Evolutionary conservation across 2,888 invertebrate species (phyloP).

Genomic region (Dicranocentrus wangi): DNA sequence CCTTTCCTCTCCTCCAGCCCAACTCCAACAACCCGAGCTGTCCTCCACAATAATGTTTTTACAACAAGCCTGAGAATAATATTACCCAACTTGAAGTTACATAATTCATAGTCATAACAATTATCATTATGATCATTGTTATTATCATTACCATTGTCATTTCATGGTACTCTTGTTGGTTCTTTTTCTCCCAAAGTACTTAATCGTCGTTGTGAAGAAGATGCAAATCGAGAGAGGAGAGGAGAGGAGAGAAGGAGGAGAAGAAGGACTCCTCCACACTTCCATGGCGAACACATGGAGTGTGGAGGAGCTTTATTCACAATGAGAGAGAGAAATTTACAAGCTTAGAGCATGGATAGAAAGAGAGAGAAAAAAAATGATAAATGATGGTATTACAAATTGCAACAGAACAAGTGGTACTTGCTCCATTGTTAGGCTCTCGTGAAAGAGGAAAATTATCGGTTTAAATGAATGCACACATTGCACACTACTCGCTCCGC

Average conservation of each 20-base stretch:
- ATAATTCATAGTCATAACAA: slow-evolving; percentile 63
- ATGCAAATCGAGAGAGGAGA: background rate
- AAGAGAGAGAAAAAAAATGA: slow-evolving; percentile 35
- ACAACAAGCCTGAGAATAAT: slow-evolving; percentile 12
- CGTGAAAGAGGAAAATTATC: background rate
- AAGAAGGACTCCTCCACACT: no score
- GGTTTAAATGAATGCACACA: no score
- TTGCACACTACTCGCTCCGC: no score
- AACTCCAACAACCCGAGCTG: no score
- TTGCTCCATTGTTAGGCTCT: slow-evolving; percentile 20
- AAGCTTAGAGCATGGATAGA: background rate
- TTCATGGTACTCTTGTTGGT: slow-evolving; percentile 60
- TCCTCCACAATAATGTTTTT: background rate
- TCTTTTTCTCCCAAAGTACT: slow-evolving; percentile 44
- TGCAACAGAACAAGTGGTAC: no score
- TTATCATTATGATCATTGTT: slow-evolving; percentile 63
- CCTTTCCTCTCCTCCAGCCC: no score
- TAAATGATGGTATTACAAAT: slow-evolving; percentile 61
- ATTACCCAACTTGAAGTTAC: slow-evolving; percentile 55
- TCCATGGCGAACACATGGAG: background rate
- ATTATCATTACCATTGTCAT: slow-evolving; percentile 64
- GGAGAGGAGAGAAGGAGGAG: background rate
- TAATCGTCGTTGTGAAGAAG: slow-evolving; percentile 20
- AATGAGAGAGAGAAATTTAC: background rate
- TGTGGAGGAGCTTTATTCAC: no score